Evolutionary conservation across 1,140 invertebrate species (phyloP).

Genomic region (Manduca sexta): DNA sequence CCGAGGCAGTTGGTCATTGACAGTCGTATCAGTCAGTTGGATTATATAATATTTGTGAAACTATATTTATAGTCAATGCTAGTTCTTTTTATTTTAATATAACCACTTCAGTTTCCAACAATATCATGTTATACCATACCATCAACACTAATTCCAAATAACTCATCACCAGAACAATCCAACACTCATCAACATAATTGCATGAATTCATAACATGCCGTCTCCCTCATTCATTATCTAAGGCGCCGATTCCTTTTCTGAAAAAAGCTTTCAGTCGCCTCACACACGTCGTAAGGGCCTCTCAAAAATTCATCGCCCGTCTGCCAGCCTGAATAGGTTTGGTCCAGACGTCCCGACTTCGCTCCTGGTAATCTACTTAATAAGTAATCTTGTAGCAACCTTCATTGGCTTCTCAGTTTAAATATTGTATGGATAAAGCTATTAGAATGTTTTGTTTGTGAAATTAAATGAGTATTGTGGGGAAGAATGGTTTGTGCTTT

Average conservation of each 20-base stretch:
- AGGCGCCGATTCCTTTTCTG: constrained; percentile 50
- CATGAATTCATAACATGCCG: constrained; percentile 11
- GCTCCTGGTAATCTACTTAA: constrained; percentile 17
- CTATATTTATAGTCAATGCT: too few relatives aligned
- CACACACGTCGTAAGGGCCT: constrained; percentile 56
- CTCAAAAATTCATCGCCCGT: constrained; percentile 69
- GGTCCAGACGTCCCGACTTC: constrained; percentile 27
- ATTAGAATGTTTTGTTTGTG: too few relatives aligned
- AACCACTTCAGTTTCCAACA: too few relatives aligned
- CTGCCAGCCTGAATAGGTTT: constrained; percentile 50
- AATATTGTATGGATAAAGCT: not conserved
- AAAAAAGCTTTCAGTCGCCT: constrained; percentile 53
- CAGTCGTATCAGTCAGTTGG: too few relatives aligned
- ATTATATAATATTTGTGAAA: too few relatives aligned
- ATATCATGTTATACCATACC: too few relatives aligned
- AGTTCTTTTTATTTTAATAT: too few relatives aligned
- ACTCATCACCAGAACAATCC: too few relatives aligned
- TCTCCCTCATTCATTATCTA: constrained; percentile 53
- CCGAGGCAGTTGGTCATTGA: too few relatives aligned
- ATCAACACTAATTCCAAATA: too few relatives aligned
- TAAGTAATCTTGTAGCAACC: constrained; percentile 5
- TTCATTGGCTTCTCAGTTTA: not conserved
- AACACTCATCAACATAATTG: not conserved
- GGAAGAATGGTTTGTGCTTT: too few relatives aligned
- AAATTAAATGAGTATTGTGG: too few relatives aligned